phyloP scores from a whole-genome alignment of 2,888 invertebrate genomes.

The Cosmia pyralina region DNA sequence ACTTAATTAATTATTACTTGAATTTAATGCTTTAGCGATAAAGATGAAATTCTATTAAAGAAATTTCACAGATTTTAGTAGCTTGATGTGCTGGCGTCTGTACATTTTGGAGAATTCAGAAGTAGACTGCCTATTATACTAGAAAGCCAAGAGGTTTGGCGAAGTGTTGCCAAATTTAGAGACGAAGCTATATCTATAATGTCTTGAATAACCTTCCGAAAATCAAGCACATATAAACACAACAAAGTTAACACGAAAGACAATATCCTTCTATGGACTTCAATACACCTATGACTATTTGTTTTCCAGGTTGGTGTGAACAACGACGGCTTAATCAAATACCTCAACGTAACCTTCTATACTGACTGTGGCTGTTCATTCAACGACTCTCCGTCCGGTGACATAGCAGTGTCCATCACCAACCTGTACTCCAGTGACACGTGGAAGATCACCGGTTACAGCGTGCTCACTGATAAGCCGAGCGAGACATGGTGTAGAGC shows the following conservation, averaged over 20 bases:
- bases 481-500: slow-evolving; percentile 92
- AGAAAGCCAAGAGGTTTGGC: neutral
- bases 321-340: slow-evolving; percentile 89
- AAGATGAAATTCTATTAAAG: too few species aligned
- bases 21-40: too few species aligned
- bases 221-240: neutral
- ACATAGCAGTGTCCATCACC: slow-evolving; percentile 71
- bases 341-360: slow-evolving; percentile 85
- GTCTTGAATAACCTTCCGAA: neutral
- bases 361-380: slow-evolving; percentile 80
- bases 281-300: neutral
- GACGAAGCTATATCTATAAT: neutral
- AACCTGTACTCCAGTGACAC: slow-evolving; percentile 89
- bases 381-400: slow-evolving; percentile 78
- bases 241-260: neutral
- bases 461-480: slow-evolving; percentile 91
- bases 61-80: too few species aligned
- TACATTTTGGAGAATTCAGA: too few species aligned
- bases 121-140: neutral
- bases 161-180: neutral
- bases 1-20: too few species aligned
- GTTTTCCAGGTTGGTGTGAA: slow-evolving; percentile 86
- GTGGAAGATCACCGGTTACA: slow-evolving; percentile 86
- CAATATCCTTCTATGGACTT: neutral
- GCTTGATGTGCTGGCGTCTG: too few species aligned